Evolutionary conservation across 2,113 vertebrate genomes (phyloP).

Genomic region (Ictalurus furcatus): DNA sequence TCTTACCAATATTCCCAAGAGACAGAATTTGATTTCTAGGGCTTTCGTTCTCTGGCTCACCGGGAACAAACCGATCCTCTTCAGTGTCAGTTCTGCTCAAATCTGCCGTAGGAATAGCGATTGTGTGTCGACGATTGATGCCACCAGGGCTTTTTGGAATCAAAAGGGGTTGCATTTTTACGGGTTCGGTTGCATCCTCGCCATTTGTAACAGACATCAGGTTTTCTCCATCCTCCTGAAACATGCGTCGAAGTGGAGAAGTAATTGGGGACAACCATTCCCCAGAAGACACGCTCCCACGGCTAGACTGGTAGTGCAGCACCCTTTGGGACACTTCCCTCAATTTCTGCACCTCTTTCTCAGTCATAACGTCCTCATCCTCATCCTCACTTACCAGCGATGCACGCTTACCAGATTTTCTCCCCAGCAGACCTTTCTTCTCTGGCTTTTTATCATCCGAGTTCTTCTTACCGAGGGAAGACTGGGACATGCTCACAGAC

Average conservation of each 20-base stretch:
- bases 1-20: conserved; percentile 44
- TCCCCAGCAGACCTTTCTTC: background rate
- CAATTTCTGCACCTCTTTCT: conserved; percentile 69
- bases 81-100: conserved; percentile 48
- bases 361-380: conserved; percentile 61
- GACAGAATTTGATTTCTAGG: conserved; percentile 44
- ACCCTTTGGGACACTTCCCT: conserved; percentile 72
- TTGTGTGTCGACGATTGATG: conserved; percentile 67
- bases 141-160: conserved; percentile 33
- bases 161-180: conserved; percentile 42
- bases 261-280: conserved; percentile 44
- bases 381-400: conserved; percentile 57
- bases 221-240: conserved; percentile 58
- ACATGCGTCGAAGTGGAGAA: conserved; percentile 55
- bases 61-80: conserved; percentile 41
- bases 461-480: conserved; percentile 6
- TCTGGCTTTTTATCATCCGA: conserved; percentile 37
- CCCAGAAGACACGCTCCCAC: conserved; percentile 63
- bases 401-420: background rate
- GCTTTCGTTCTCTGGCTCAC: background rate
- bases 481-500: background rate
- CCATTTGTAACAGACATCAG: conserved; percentile 51
- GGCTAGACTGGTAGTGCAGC: conserved; percentile 67
- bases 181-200: conserved; percentile 56
- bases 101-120: conserved; percentile 51